Base-by-base conservation (phyloP, 2,888 invertebrate genomes). In the Teleogryllus oceanicus region DNA sequence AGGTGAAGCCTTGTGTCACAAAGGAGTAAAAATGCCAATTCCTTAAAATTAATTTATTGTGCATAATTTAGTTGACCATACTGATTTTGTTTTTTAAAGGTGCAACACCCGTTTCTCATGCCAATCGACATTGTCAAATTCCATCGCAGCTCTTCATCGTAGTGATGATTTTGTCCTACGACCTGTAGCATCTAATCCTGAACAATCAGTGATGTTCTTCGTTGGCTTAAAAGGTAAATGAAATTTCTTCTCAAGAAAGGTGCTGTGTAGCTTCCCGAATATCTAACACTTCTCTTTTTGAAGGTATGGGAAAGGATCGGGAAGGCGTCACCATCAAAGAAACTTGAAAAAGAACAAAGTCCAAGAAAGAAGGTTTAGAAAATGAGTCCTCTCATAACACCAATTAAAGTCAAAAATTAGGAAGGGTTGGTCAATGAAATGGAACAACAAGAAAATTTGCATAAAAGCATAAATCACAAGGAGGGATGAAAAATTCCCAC, bases 21-120 rank as follows among this genome's bases (percentile, higher is more conserved):
- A n/a, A n/a, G n/a, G n/a, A n/a, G n/a, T n/a, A n/a, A n/a, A 83
- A 74, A n/a, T n/a, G 20, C 11, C 50, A 21, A 37, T 37, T 37
- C 37, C 5, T 37, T 8, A 8, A 37, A 37, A 37, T 37, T 37
- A 37, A 37, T 37, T 37, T 37, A 37, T 37, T 37, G 37, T 8
- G 8, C 37, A 8, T 8, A 37, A 37, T 37, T 24, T 37, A 37
- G 37, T 37, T 37, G 37, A 37, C 4, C 37, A 37, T 37, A 8
- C 37, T 37, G 37, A 37, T 37, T 0, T 5, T 37, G 5, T 37
- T 37, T 37, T 0, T 37, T 37, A 37, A 80, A 85, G 89, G 78
- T 94, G 94, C 86, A 88, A 88, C 62, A 91, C 90, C 85, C 88
- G 92, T 82, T 94, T 94, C 93, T 2, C 94, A 94, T 86, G 93